Conservation (phyloP, 2,888 invertebrate species). For the Sepioteuthis lessoniana region DNA sequence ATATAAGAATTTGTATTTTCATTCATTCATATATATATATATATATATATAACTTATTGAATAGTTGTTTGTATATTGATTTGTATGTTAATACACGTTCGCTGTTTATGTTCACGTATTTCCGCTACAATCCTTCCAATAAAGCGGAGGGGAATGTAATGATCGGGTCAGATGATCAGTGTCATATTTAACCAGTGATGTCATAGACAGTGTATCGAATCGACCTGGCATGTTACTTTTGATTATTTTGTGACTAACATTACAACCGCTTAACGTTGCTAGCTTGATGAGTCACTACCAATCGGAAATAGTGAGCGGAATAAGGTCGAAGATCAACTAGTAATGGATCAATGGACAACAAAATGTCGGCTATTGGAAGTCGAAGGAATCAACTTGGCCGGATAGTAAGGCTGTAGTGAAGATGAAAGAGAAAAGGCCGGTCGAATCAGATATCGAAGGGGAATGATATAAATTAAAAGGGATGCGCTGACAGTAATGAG, state of each 20-base stretch:
- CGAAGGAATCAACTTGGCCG: background rate
- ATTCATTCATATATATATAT: background rate
- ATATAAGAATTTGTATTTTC: background rate
- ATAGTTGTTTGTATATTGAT: background rate
- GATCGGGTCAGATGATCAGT: too few species aligned
- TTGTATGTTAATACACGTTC: background rate
- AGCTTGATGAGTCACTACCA: background rate
- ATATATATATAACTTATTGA: background rate
- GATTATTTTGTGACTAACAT: background rate
- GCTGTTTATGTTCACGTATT: background rate
- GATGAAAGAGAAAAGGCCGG: background rate
- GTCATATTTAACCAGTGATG: too few species aligned
- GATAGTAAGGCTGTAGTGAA: background rate
- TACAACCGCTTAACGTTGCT: background rate
- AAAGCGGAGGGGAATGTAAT: too few species aligned
- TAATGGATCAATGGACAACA: constrained; percentile 19
- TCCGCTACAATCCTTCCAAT: too few species aligned
- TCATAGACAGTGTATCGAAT: background rate
- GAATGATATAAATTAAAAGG: background rate
- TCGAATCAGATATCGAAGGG: background rate
- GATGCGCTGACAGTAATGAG: background rate
- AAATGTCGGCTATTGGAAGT: background rate
- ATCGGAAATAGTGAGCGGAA: constrained; percentile 1
- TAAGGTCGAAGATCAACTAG: background rate
- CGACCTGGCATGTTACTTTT: background rate